A percentile compares a stretch with the other conserved stretches of the same genome.
Conservation (phyloP, 2,888 invertebrate species). For the Pollenia labialis region DNA sequence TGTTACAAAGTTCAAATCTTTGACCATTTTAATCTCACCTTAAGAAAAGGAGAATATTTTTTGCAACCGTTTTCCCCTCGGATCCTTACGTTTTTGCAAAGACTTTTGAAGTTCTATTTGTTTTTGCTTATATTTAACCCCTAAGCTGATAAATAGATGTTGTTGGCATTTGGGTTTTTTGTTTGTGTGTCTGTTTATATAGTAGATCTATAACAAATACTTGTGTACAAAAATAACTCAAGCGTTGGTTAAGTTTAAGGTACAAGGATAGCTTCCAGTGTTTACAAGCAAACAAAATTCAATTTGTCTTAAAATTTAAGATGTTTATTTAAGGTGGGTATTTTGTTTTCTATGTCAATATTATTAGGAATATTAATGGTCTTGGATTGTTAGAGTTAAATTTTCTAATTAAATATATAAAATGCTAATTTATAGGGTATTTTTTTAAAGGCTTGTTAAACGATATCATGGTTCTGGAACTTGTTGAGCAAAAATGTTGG, state of each 20-base stretch:
- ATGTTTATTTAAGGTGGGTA: constrained; percentile 22
- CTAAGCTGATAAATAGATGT: constrained; percentile 24
- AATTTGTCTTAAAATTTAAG: constrained; percentile 31
- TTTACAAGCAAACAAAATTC: not conserved
- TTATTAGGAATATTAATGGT: not conserved
- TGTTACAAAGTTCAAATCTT: not conserved
- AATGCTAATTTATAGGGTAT: too few relatives aligned
- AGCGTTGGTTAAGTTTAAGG: constrained; percentile 38
- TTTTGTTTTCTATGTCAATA: constrained; percentile 7
- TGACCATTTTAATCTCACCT: constrained; percentile 3
- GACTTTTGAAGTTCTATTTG: not conserved
- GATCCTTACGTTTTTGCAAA: not conserved
- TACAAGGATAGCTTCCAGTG: constrained; percentile 38
- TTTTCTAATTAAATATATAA: not conserved
- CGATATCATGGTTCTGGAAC: too few relatives aligned
- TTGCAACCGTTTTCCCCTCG: not conserved
- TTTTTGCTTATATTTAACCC: constrained; percentile 24
- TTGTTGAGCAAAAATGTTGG: not conserved
- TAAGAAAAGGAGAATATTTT: not conserved
- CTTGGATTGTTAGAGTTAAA: not conserved
- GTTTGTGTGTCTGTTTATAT: not conserved
- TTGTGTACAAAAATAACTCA: constrained; percentile 40
- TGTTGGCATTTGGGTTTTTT: not conserved
- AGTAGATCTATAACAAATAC: not conserved
- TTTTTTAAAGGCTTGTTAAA: too few relatives aligned